Conservation (phyloP, 1,140 invertebrate genomes). For the Brachionus manjavacas region DNA sequence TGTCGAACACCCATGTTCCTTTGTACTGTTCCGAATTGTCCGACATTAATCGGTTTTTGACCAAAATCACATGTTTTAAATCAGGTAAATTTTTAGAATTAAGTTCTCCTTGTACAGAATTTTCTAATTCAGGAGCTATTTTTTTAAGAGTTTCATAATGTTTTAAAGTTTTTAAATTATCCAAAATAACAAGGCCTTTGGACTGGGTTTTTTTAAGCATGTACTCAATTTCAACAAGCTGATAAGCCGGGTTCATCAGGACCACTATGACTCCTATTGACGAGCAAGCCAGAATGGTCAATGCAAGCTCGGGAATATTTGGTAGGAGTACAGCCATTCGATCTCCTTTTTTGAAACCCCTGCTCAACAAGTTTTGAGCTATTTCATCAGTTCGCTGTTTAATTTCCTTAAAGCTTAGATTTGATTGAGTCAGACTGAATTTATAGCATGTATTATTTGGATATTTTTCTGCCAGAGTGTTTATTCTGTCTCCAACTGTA, state of each 20-base stretch:
- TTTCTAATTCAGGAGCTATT: conserved; percentile 6
- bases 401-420: neutral
- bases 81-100: conserved; percentile 18
- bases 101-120: neutral
- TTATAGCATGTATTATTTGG: neutral
- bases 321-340: conserved; percentile 14
- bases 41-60: neutral
- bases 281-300: conserved; percentile 1
- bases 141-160: conserved; percentile 18
- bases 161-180: conserved; percentile 26
- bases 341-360: conserved; percentile 37
- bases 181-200: conserved; percentile 18
- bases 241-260: conserved; percentile 31
- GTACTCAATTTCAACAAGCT: conserved; percentile 6
- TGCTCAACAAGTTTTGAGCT: neutral
- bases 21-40: neutral
- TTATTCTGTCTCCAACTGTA: neutral
- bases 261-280: conserved; percentile 33
- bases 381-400: conserved; percentile 21
- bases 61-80: conserved; percentile 38
- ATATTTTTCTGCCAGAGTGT: neutral
- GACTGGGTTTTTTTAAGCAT: conserved; percentile 19
- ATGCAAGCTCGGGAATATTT: neutral
- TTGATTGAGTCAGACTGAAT: neutral
- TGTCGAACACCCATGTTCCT: conserved; percentile 26